A percentile compares a stretch with the other conserved stretches of the same genome.
Conservation (phyloP, 1,140 invertebrate species). For the Aplysia californica region DNA sequence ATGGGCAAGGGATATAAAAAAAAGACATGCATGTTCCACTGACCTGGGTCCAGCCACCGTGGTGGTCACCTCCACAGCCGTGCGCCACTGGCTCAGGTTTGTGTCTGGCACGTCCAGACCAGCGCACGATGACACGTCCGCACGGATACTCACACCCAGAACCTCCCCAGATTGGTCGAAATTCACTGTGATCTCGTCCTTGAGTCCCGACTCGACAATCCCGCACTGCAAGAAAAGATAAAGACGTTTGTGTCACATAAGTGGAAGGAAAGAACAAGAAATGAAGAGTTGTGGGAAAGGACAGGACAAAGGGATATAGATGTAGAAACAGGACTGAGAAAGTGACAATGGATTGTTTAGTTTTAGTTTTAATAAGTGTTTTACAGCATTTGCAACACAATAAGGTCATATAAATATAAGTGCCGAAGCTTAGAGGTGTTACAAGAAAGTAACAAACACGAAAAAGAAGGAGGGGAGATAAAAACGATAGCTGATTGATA, state of each 20-base stretch:
- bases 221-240: conserved; percentile 71
- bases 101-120: conserved; percentile 41
- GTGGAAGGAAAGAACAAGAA: not conserved
- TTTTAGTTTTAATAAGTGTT: too few species aligned
- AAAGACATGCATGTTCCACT: too few species aligned
- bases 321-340: not conserved
- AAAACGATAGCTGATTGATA: too few species aligned
- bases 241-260: conserved; percentile 16
- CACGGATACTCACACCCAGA: conserved; percentile 75
- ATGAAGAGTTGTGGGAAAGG: not conserved
- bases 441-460: too few species aligned
- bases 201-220: conserved; percentile 74
- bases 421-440: too few species aligned
- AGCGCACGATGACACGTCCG: conserved; percentile 49
- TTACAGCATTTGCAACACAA: too few species aligned
- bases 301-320: not conserved
- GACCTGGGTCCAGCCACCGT: conserved; percentile 81
- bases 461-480: too few species aligned
- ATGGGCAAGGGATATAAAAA: too few species aligned
- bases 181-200: conserved; percentile 79
- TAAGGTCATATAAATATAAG: too few species aligned
- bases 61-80: conserved; percentile 78
- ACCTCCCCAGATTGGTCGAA: conserved; percentile 79
- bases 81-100: conserved; percentile 73
- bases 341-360: not conserved